Evolutionary conservation across 2,113 vertebrate genomes (phyloP), one percentile per base, ranked within the genome.

Genomic region (Calonectris borealis): DNA sequence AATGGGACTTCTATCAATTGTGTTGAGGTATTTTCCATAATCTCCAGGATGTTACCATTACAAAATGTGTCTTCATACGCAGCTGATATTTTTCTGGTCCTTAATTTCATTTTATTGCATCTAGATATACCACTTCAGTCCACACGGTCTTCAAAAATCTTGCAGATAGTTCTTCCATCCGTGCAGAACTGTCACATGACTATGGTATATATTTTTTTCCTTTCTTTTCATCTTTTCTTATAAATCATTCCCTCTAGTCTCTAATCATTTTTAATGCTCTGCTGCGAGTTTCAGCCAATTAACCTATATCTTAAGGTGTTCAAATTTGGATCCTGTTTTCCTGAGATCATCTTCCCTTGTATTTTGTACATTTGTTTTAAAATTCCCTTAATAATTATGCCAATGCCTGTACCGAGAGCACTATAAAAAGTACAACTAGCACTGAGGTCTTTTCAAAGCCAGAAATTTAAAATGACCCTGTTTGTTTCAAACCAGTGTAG

Each of bases 251-350:
- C 42, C 55, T 93, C 62, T 75, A 58, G 65, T 52, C 66, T 83
- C 58, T 46, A 86, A 55, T 16, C 13, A 75, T 84, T 91, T 91
- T 86, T 88, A 73, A 75, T 75, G 61, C 20, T 92, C 66, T 83
- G 49, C 91, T 85, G 24, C 60, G 79, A 92, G n/a, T 65, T 87
- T 87, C 88, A 83, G 44, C 17, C 62, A 91, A 95, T 88, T 95
- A 92, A 94, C 58, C 84, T 88, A 4, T n/a, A 86, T 31, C 49
- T 84, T 77, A 52, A 78, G 65, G 70, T 89, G 44, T 66, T 89
- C 65, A 71, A 46, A 69, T 57, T 4, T n/a, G 17, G 69, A 92
- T 72, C 27, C 34, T 36, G 22, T 78, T 87, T 91, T 93, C 25
- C 55, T 38, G 14, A 27, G 62, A 85, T 8, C 11, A 1, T 77